Conservation (phyloP, 2,888 invertebrate genomes). For the Calameuta filiformis region DNA sequence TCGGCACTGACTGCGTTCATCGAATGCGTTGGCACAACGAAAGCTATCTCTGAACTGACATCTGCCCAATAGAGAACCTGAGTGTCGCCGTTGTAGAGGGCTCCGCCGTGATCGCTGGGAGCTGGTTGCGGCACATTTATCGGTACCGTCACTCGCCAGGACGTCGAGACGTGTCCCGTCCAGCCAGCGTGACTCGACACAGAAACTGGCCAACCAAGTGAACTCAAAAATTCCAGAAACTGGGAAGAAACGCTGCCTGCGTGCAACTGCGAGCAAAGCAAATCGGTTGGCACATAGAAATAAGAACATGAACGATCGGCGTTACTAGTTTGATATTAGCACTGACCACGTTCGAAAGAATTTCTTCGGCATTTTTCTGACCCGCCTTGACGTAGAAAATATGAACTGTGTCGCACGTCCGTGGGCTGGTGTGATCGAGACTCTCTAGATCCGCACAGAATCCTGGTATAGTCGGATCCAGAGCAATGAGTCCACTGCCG, state of each 20-base stretch:
- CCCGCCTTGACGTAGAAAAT: slow-evolving; percentile 93
- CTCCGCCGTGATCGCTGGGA: slow-evolving; percentile 71
- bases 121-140: slow-evolving; percentile 40
- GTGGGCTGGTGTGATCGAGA: slow-evolving; percentile 87
- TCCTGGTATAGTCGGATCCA: slow-evolving; percentile 77
- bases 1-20: slow-evolving; percentile 41
- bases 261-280: slow-evolving; percentile 47
- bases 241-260: slow-evolving; percentile 66
- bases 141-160: slow-evolving; percentile 74
- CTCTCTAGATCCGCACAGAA: slow-evolving; percentile 84
- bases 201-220: slow-evolving; percentile 90
- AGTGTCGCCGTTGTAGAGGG: slow-evolving; percentile 84
- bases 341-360: slow-evolving; percentile 80
- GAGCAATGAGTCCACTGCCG: slow-evolving; percentile 73
- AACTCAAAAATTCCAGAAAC: slow-evolving; percentile 70
- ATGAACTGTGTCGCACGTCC: slow-evolving; percentile 92
- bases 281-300: neutral
- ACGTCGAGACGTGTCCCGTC: slow-evolving; percentile 91
- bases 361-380: slow-evolving; percentile 81
- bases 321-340: neutral
- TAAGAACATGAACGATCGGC: neutral
- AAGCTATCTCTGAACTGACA: slow-evolving; percentile 93
- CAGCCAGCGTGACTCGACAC: slow-evolving; percentile 91
- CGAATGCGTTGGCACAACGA: slow-evolving; percentile 82
- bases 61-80: slow-evolving; percentile 96